phyloP scores from a whole-genome alignment of 2,113 vertebrate genomes.

The Rousettus leschenaultii region DNA sequence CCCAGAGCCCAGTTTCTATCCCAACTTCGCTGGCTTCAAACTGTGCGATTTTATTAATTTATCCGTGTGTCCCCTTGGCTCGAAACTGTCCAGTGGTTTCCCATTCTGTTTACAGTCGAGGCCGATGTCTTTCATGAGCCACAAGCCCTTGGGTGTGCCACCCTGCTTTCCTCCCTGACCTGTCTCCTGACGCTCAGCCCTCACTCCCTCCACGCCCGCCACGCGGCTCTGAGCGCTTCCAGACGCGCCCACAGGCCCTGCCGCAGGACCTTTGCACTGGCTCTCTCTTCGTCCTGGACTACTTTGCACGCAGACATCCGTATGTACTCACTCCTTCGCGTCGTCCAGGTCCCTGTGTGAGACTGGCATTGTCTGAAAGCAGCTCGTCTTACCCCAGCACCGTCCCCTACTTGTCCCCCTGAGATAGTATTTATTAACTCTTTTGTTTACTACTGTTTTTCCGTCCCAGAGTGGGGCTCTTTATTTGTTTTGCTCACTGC shows the following conservation, averaged over 20 bases:
- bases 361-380: not conserved
- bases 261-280: not conserved
- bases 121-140: not conserved
- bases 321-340: not conserved
- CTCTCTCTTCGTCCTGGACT: not conserved
- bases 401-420: fast-evolving
- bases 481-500: not conserved
- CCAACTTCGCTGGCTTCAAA: too few species aligned
- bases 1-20: not conserved
- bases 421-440: not conserved
- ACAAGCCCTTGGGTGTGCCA: fast-evolving
- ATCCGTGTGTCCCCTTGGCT: not conserved
- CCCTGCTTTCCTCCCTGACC: not conserved
- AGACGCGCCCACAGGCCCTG: fast-evolving
- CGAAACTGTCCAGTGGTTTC: not conserved
- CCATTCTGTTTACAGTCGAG: not conserved
- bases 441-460: not conserved
- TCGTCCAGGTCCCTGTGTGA: not conserved
- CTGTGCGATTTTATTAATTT: not conserved
- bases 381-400: not conserved
- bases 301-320: not conserved
- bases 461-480: not conserved
- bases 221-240: fast-evolving
- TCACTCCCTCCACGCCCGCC: fast-evolving
- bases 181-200: not conserved